phyloP scores from a whole-genome alignment of 2,888 invertebrate genomes.

The Empis livida region DNA sequence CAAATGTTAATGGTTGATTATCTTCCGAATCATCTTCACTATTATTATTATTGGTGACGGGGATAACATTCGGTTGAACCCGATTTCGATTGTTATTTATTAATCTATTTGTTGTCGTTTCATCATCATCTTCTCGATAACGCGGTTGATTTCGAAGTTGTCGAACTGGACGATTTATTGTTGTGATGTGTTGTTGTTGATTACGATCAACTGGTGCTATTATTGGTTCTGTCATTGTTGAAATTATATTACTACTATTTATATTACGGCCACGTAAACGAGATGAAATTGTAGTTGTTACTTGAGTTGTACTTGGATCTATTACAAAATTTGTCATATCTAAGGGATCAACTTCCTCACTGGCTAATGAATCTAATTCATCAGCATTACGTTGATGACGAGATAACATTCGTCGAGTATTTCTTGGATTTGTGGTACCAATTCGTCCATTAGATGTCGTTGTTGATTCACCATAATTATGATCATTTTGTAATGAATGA shows the following conservation, averaged over 20 bases:
- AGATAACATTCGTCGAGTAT: conserved; percentile 29
- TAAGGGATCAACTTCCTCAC: conserved; percentile 19
- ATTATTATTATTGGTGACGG: conserved; percentile 20
- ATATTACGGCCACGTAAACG: conserved; percentile 23
- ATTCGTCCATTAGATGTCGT: not conserved
- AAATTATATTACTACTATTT: conserved; percentile 9
- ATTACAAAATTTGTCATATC: conserved; percentile 18
- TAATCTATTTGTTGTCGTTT: conserved; percentile 12
- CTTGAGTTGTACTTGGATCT: conserved; percentile 3
- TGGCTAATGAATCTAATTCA: conserved; percentile 24
- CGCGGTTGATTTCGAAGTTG: conserved; percentile 7
- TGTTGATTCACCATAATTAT: conserved; percentile 30
- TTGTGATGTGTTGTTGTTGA: conserved; percentile 5
- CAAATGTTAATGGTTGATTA: conserved; percentile 38
- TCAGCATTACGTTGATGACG: conserved; percentile 34
- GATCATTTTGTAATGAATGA: conserved; percentile 23
- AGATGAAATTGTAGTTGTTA: conserved; percentile 10
- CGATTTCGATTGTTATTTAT: conserved; percentile 24
- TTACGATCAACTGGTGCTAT: not conserved
- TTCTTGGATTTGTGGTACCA: conserved; percentile 23
- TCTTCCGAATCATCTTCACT: conserved; percentile 30
- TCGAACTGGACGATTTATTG: conserved; percentile 7
- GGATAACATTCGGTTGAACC: conserved; percentile 30
- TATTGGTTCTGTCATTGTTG: conserved; percentile 7
- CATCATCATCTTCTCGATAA: conserved; percentile 22